These are phyloP conservation scores for Girardia tigrina DNA, from an alignment of 2,888 invertebrate genomes.

Conservation along the genomic window DNA sequence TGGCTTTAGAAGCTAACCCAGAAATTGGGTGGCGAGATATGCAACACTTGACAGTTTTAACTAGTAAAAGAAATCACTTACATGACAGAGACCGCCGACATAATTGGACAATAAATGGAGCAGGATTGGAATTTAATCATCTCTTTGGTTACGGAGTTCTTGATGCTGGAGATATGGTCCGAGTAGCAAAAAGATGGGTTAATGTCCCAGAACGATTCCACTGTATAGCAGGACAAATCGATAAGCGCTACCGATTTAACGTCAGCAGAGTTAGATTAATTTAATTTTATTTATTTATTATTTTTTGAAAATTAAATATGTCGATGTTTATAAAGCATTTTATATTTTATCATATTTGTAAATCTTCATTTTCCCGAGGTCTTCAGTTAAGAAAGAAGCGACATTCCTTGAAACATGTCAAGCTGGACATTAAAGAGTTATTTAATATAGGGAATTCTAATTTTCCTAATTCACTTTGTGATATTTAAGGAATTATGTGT, in stretches of 20 bases:
- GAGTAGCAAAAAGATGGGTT: slow-evolving; percentile 81
- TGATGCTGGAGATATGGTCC: slow-evolving; percentile 96
- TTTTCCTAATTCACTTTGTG: too few relatives aligned
- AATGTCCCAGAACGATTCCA: slow-evolving; percentile 90
- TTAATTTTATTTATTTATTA: too few relatives aligned
- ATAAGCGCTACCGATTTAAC: slow-evolving; percentile 51
- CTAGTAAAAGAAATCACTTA: slow-evolving; percentile 88
- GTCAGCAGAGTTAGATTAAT: slow-evolving; percentile 27
- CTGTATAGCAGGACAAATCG: slow-evolving; percentile 79
- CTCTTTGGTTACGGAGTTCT: slow-evolving; percentile 93
- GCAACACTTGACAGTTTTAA: slow-evolving; percentile 88
- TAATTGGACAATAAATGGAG: slow-evolving; percentile 98
- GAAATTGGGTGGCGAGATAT: slow-evolving; percentile 88
- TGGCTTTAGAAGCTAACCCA: slow-evolving; percentile 87
- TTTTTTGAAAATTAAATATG: too few relatives aligned
- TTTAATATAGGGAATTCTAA: too few relatives aligned
- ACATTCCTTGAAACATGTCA: too few relatives aligned
- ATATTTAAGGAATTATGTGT: too few relatives aligned
- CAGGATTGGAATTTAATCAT: slow-evolving; percentile 94
- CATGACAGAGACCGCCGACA: slow-evolving; percentile 91
- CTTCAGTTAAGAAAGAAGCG: too few relatives aligned
- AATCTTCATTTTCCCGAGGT: too few relatives aligned
- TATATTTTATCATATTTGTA: too few relatives aligned
- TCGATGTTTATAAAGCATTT: too few relatives aligned
- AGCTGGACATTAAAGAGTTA: too few relatives aligned